Conservation (phyloP, 2,888 invertebrate species). For the Eupithecia vulgata region DNA sequence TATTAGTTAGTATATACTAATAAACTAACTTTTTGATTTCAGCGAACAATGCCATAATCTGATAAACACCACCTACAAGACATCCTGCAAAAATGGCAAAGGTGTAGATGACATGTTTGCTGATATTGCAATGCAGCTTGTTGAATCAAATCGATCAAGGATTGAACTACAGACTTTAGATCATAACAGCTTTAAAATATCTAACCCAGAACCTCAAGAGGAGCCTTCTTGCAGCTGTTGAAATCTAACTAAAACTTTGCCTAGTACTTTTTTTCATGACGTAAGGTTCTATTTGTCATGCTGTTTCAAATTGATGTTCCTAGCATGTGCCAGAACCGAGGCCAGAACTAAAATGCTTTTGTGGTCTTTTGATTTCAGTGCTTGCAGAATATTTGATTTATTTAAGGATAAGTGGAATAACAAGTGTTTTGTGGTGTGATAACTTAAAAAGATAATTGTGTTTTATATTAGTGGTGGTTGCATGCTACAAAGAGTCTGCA, state of each 20-base stretch:
- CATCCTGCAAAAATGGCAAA: constrained; percentile 94
- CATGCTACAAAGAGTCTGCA: neutral
- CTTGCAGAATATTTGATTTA: neutral
- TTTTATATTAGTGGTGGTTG: neutral
- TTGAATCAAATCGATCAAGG: constrained; percentile 91
- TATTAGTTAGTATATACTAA: neutral
- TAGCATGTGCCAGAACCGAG: constrained; percentile 6
- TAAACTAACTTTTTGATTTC: constrained; percentile 35
- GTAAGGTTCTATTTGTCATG: too few relatives aligned
- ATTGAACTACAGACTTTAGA: constrained; percentile 92
- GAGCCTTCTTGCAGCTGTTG: constrained; percentile 80
- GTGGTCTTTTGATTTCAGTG: neutral
- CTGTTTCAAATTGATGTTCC: neutral
- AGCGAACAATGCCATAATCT: constrained; percentile 96
- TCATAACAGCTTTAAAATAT: constrained; percentile 90
- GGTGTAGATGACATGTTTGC: constrained; percentile 96
- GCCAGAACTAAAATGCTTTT: neutral
- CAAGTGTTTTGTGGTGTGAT: constrained; percentile 12
- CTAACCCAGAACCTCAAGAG: constrained; percentile 84
- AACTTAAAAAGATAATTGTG: neutral
- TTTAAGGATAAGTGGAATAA: constrained; percentile 4
- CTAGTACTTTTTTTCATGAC: neutral
- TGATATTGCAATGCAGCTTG: constrained; percentile 92
- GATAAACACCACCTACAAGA: constrained; percentile 94
- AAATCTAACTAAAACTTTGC: constrained; percentile 37